Evolutionary conservation across 2,888 invertebrate genomes (phyloP), one percentile per base, ranked within the genome.

Genomic region (Microctonus hyperodae): DNA sequence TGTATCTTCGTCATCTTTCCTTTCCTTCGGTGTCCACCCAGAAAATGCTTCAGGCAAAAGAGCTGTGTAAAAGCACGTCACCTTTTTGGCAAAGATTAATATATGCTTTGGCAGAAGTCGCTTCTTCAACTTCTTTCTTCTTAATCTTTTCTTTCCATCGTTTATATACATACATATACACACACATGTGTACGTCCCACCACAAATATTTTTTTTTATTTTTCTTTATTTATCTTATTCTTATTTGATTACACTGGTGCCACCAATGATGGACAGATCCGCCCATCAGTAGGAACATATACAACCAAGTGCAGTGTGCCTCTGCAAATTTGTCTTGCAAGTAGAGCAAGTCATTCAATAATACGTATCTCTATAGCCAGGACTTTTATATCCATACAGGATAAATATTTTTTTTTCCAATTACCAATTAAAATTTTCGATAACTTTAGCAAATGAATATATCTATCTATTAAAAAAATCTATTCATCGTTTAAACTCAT

Each of bases 81-180:
- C 79, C 79, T 76, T 79, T 79, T 79, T 78, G 72, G 65, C 71
- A 68, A 74, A 81, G 79, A 81, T 81, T 81, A 79, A 81, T 79
- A 75, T 71, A 70, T 70, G 65, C 62, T 69, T 53, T 63, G 56
- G 63, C 56, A 20, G 3, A 53, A 53, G 53, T 53, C 25, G 53
- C 53, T 53, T n/a, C 25, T 31, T 50, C 33, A 51, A 20, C 25
- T 51, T 53, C 48, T 53, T 28, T 28, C 48, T 16, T 35, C 23
- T 53, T 37, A 44, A 31, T 68, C 25, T 50, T 48, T 53, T n/a
- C 66, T 33, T 37, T 64, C 62, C 20, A 16, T 33, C 53, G 53
- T 56, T 23, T 22, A 20, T 20, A 44, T 44, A 48, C 23, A 20
- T 23, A 22, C 22, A 20, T 20, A 44, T 44, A 48, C 23, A 20